Evolutionary conservation across 2,113 vertebrate genomes (phyloP).

Genomic region (Sterrhoptilus dennistouni): DNA sequence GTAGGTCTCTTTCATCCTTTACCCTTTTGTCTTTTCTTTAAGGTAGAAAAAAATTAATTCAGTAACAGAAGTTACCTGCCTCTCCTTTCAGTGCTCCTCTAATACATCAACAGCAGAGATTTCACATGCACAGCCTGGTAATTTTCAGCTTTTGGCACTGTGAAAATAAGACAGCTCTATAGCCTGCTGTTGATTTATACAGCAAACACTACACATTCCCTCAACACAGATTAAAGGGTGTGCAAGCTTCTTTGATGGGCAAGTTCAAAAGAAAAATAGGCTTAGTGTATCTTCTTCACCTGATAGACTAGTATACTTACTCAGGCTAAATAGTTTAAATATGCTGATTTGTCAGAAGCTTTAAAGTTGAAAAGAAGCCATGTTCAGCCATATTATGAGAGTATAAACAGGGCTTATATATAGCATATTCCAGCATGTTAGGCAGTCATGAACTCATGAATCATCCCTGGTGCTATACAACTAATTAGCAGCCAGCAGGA

Average conservation of each 20-base stretch:
- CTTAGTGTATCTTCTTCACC: neutral
- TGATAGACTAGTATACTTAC: neutral
- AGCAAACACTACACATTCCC: neutral
- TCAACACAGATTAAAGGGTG: neutral
- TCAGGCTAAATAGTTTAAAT: slow-evolving; percentile 22
- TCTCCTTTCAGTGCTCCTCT: neutral
- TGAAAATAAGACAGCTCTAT: neutral
- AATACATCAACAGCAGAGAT: neutral
- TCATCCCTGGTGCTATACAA: neutral
- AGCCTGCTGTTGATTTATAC: neutral
- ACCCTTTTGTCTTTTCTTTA: neutral
- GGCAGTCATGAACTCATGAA: neutral
- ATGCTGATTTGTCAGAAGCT: neutral
- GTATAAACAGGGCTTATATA: neutral
- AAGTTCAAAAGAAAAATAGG: slow-evolving; percentile 43
- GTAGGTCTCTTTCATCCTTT: neutral
- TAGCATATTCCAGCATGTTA: neutral
- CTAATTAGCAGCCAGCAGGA: neutral
- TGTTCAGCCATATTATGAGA: neutral
- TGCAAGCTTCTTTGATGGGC: neutral
- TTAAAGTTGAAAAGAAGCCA: neutral
- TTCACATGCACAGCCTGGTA: neutral
- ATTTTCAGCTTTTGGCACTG: neutral
- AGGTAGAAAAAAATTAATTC: neutral
- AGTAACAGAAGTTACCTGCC: neutral